Percentiles rank a stretch among this genome's conserved stretches.
Conservation (phyloP, 2,888 invertebrate genomes). For the Stratiomys singularior region DNA sequence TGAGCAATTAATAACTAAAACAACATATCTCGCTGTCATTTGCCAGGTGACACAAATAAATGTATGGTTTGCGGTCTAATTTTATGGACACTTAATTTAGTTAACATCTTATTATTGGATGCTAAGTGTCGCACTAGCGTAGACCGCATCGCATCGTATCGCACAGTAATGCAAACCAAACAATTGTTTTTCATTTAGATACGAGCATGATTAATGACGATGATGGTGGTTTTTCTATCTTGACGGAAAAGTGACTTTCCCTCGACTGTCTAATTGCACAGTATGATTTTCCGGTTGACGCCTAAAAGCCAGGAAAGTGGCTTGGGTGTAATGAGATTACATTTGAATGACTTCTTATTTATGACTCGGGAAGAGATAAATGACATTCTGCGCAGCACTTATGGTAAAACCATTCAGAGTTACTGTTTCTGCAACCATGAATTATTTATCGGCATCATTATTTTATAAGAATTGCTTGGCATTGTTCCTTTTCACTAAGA, state of each 20-base stretch:
- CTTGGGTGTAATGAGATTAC: too few relatives aligned
- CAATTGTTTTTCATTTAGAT: constrained; percentile 38
- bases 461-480: too few relatives aligned
- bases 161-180: not conserved
- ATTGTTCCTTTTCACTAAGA: too few relatives aligned
- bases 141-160: constrained; percentile 2
- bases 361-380: too few relatives aligned
- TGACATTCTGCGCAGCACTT: too few relatives aligned
- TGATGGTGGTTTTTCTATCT: not conserved
- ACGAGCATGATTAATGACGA: constrained; percentile 27
- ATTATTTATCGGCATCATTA: too few relatives aligned
- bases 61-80: constrained; percentile 38
- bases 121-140: constrained; percentile 37
- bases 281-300: not conserved
- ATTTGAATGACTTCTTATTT: too few relatives aligned
- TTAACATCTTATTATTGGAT: constrained; percentile 41
- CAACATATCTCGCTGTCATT: constrained; percentile 18
- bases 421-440: too few relatives aligned
- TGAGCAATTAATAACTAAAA: constrained; percentile 42
- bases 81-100: constrained; percentile 44
- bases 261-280: not conserved
- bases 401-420: too few relatives aligned
- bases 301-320: not conserved
- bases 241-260: constrained; percentile 7
- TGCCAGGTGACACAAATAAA: constrained; percentile 37